Base-by-base conservation (phyloP, 2,888 invertebrate genomes). In the Amaurobius ferox region DNA sequence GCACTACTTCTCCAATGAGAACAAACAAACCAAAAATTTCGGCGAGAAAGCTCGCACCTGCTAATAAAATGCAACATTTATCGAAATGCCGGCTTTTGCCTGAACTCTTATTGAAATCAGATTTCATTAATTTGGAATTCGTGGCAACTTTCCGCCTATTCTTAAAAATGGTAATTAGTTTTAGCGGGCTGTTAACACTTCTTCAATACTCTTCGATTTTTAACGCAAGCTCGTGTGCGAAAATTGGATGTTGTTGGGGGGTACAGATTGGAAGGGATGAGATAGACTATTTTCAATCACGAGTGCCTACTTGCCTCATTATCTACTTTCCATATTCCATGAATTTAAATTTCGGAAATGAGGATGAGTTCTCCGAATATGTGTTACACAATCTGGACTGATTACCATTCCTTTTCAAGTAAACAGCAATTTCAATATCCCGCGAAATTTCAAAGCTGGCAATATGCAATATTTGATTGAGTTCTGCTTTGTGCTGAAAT, bases 131-230 rank as follows among this genome's bases (percentile, higher is more conserved):
- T 83, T 64, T 71, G 70, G 76, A 76, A 83, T 62, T 85, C 77
- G 74, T 68, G 68, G 68, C 72, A 68, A 62, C 67, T 81, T 76
- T 70, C 44, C 67, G 72, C 71, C 72, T 71, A 66, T 71, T 76
- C 68, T 85, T 77, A 85, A 85, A 85, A 85, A 85, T 85, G 83
- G 77, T 85, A 85, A 85, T 85, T 85, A 77, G 83, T 68, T 83
- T 83, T 76, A 35, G 73, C 64, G 67, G n/a, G 62, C 55, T 80
- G 80, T 80, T 80, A 80, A 83, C 81, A 83, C 76, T 83, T 83
- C 76, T 76, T 76, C 81, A 35, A 66, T 64, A 74, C 40, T 23
- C 32, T 77, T 78, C 77, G 67, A 85, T 85, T 85, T 85, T 77
- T 74, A 26, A 32, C 64, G 29, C 80, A 7, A 55, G n/a, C 19